Conservation (phyloP, 2,888 invertebrate genomes). For the Dendrolimus houi region DNA sequence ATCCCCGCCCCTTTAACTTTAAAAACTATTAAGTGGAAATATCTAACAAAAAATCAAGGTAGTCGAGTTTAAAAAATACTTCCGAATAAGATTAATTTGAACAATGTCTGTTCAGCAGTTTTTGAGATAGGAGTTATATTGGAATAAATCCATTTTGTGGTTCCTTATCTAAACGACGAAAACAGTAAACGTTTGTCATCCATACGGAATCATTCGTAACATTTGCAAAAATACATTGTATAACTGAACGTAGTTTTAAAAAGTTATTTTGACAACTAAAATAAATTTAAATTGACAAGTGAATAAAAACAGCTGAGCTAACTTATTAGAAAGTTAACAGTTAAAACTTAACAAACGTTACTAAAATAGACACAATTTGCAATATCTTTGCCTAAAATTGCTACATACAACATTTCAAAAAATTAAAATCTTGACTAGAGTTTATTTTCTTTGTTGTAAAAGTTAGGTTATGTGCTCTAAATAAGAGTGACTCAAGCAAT, state of each 20-base stretch:
- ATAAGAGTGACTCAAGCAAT: conserved; percentile 43
- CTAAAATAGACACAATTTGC: conserved; percentile 9
- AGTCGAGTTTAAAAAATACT: too few relatives aligned
- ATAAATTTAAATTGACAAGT: conserved; percentile 59
- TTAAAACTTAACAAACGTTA: conserved; percentile 12
- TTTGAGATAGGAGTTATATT: too few relatives aligned
- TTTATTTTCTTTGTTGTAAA: conserved; percentile 27
- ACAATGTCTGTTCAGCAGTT: too few relatives aligned
- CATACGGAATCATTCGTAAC: too few relatives aligned
- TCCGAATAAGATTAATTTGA: too few relatives aligned
- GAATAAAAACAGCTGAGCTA: conserved; percentile 40
- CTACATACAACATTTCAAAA: conserved; percentile 4
- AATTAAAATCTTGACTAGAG: conserved; percentile 2
- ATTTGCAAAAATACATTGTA: too few relatives aligned
- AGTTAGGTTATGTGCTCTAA: conserved; percentile 48
- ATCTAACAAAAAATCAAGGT: too few relatives aligned
- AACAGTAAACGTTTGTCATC: too few relatives aligned
- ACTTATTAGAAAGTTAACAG: conserved; percentile 20
- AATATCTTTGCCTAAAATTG: conserved; percentile 7
- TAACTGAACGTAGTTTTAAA: background rate
- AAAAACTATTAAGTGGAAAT: too few relatives aligned
- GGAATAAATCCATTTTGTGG: too few relatives aligned
- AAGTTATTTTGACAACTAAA: conserved; percentile 13
- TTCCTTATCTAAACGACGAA: too few relatives aligned
- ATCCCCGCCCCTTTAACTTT: too few relatives aligned